These are phyloP conservation scores for Chionis minor DNA, from an alignment of 2,113 vertebrate species.

Conservation along the genomic window DNA sequence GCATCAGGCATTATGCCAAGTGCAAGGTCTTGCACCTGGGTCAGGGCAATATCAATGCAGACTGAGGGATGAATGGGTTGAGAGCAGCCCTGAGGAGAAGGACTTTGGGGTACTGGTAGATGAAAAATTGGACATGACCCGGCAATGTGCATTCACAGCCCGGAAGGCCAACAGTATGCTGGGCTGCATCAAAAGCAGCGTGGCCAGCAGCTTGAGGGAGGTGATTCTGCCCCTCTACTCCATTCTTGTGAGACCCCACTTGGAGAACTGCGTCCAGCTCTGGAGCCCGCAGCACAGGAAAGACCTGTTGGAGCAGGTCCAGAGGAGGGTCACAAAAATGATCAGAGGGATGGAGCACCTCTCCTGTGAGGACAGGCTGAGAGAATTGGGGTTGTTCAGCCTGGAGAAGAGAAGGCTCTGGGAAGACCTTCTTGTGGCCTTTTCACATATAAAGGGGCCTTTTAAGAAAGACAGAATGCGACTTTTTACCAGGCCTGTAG, in stretches of 20 bases:
- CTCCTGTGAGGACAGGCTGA: too few species aligned
- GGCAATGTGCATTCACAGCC: fast-evolving
- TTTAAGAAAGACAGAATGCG: too few species aligned
- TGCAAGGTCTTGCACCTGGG: neutral
- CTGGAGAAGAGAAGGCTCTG: too few species aligned
- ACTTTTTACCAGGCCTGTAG: too few species aligned
- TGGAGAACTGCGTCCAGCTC: neutral
- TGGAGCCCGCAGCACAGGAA: neutral
- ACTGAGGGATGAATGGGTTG: neutral
- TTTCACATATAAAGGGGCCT: too few species aligned
- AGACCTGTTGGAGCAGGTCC: neutral
- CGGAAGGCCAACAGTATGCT: fast-evolving
- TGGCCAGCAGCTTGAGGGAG: neutral
- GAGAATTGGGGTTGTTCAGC: too few species aligned
- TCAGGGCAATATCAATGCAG: neutral
- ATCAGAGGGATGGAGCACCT: neutral
- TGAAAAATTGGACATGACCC: neutral
- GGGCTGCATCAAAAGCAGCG: neutral
- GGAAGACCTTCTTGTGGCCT: too few species aligned
- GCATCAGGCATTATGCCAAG: neutral
- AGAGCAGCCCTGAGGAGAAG: neutral
- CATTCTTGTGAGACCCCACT: neutral
- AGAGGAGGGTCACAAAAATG: neutral
- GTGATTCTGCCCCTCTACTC: neutral
- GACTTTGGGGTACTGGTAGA: too few species aligned